These are phyloP conservation scores for Rhinolophus sinicus DNA, from an alignment of 2,113 vertebrate genomes.

Conservation along the genomic window DNA sequence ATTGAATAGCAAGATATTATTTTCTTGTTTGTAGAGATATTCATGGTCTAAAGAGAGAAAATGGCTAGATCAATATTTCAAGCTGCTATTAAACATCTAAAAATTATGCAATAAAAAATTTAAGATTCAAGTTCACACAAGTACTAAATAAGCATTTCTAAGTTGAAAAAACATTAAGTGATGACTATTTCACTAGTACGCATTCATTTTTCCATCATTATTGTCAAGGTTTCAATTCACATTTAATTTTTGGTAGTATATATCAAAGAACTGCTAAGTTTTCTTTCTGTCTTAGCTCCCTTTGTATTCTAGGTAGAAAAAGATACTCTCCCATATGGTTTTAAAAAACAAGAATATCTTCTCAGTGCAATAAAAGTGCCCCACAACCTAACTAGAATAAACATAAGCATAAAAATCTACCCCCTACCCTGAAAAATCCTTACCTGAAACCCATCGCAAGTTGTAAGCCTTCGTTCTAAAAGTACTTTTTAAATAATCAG, in stretches of 20 bases:
- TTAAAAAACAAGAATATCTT: not conserved
- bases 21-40: slow-evolving; percentile 85
- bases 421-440: not conserved
- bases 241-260: slow-evolving; percentile 15
- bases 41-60: slow-evolving; percentile 83
- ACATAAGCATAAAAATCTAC: not conserved
- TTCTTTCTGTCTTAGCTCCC: not conserved
- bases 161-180: slow-evolving; percentile 25
- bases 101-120: not conserved
- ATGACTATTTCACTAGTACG: not conserved
- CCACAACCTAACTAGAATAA: not conserved
- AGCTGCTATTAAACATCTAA: slow-evolving; percentile 19
- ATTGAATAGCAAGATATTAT: slow-evolving; percentile 77
- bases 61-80: slow-evolving; percentile 45
- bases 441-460: slow-evolving; percentile 88
- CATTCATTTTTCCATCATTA: not conserved
- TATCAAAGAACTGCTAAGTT: slow-evolving; percentile 2
- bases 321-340: not conserved
- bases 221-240: not conserved
- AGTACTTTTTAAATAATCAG: slow-evolving; percentile 85
- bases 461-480: slow-evolving; percentile 73
- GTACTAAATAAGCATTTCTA: slow-evolving; percentile 4
- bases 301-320: not conserved
- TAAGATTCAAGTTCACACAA: not conserved
- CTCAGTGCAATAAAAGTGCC: not conserved